A percentile compares a stretch with the other conserved stretches of the same genome.
phyloP scores from a whole-genome alignment of 2,888 invertebrate genomes.

The Brachypalpus laphriformis region DNA sequence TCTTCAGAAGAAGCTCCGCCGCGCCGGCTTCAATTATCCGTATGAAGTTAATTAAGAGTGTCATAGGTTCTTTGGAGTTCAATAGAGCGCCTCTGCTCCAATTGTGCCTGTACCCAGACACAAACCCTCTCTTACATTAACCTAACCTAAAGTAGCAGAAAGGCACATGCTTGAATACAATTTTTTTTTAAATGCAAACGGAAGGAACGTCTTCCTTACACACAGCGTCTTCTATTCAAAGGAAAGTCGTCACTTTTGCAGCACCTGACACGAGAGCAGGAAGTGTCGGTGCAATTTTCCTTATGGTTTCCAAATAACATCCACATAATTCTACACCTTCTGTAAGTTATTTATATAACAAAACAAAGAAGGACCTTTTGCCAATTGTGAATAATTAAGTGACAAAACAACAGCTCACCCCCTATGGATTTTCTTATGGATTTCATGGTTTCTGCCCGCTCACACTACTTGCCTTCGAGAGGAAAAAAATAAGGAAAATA shows the following conservation, averaged over 20 bases:
- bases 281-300: slow-evolving; percentile 1
- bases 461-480: background rate
- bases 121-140: too few relatives aligned
- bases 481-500: background rate
- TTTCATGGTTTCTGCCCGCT: background rate
- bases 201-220: too few relatives aligned
- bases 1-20: too few relatives aligned
- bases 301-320: background rate
- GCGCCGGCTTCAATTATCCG: too few relatives aligned
- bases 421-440: slow-evolving; percentile 37
- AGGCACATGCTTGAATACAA: too few relatives aligned
- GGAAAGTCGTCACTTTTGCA: background rate
- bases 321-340: background rate
- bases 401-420: slow-evolving; percentile 36
- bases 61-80: too few relatives aligned
- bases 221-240: too few relatives aligned
- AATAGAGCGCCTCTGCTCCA: too few relatives aligned
- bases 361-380: slow-evolving; percentile 9
- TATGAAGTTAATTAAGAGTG: too few relatives aligned
- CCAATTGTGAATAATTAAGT: slow-evolving; percentile 52
- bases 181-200: too few relatives aligned
- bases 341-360: background rate
- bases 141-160: too few relatives aligned
- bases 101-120: too few relatives aligned
- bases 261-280: background rate